Conservation (phyloP, 2,888 invertebrate genomes). For the Priocnemis perturbator region DNA sequence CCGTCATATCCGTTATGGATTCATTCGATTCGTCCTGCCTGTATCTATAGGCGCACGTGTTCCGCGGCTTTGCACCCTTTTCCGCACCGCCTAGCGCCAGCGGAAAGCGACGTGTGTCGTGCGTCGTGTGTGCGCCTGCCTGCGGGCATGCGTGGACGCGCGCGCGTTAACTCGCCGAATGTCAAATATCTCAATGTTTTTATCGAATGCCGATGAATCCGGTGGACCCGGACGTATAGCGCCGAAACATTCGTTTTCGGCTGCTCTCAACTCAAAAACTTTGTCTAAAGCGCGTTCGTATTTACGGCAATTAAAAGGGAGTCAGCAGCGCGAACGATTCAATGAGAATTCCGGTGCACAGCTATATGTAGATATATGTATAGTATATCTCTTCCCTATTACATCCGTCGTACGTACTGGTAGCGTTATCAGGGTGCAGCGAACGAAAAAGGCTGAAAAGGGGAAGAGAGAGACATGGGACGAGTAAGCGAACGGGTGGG, state of each 20-base stretch:
- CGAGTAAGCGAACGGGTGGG: background rate
- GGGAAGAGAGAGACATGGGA: background rate
- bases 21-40: slow-evolving; percentile 50
- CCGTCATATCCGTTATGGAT: slow-evolving; percentile 62
- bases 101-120: slow-evolving; percentile 3
- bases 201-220: too few relatives aligned
- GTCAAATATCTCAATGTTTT: too few relatives aligned
- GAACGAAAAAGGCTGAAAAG: background rate
- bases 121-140: slow-evolving; percentile 21
- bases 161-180: too few relatives aligned
- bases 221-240: too few relatives aligned
- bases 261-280: too few relatives aligned
- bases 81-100: slow-evolving; percentile 2
- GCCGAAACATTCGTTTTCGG: too few relatives aligned
- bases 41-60: background rate
- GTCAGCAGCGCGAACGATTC: background rate
- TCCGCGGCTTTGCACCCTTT: background rate
- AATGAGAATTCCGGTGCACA: slow-evolving; percentile 13
- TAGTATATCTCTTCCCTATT: background rate
- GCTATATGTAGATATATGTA: too few relatives aligned
- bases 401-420: background rate
- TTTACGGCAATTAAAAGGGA: too few relatives aligned
- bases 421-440: background rate
- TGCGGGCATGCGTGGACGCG: too few relatives aligned
- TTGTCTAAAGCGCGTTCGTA: too few relatives aligned